These are phyloP conservation scores for Agrotis puta DNA, from an alignment of 2,888 invertebrate genomes.

Conservation along the genomic window DNA sequence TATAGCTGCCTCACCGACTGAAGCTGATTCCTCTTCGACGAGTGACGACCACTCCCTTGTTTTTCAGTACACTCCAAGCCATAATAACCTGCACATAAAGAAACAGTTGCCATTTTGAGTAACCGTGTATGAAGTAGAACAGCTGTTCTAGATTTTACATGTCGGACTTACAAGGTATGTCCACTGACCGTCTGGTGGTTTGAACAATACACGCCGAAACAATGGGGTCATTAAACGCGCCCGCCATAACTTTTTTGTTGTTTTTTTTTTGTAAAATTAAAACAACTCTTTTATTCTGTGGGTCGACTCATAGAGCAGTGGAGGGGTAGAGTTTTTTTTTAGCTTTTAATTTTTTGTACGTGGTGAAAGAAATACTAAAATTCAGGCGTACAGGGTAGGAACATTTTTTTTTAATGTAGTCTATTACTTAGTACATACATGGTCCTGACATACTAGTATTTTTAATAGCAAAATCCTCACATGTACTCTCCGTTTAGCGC, in stretches of 20 bases:
- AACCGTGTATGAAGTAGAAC: conserved; percentile 23
- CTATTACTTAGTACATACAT: too few relatives aligned
- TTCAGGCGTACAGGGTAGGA: too few relatives aligned
- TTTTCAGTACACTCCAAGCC: conserved; percentile 2
- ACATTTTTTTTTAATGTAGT: too few relatives aligned
- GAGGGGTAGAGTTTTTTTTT: conserved; percentile 16
- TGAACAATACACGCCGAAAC: conserved; percentile 68
- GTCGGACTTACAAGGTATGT: conserved; percentile 22
- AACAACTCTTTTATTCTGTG: conserved; percentile 65
- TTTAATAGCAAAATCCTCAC: too few relatives aligned
- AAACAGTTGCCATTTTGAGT: conserved; percentile 27
- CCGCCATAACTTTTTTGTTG: conserved; percentile 61
- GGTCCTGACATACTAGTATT: too few relatives aligned
- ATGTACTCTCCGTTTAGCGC: too few relatives aligned
- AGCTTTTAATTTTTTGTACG: conserved; percentile 2
- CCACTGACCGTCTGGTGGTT: conserved; percentile 65
- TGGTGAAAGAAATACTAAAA: neutral
- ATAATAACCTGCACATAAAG: conserved; percentile 3
- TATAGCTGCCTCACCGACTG: too few relatives aligned
- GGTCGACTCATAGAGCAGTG: conserved; percentile 33
- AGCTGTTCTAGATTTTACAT: conserved; percentile 41
- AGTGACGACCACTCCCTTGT: too few relatives aligned
- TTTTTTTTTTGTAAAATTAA: conserved; percentile 70
- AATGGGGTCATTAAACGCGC: conserved; percentile 74
- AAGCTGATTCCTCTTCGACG: too few relatives aligned